These are phyloP conservation scores for Orgyia antiqua DNA, from an alignment of 2,888 invertebrate species.

Conservation along the genomic window DNA sequence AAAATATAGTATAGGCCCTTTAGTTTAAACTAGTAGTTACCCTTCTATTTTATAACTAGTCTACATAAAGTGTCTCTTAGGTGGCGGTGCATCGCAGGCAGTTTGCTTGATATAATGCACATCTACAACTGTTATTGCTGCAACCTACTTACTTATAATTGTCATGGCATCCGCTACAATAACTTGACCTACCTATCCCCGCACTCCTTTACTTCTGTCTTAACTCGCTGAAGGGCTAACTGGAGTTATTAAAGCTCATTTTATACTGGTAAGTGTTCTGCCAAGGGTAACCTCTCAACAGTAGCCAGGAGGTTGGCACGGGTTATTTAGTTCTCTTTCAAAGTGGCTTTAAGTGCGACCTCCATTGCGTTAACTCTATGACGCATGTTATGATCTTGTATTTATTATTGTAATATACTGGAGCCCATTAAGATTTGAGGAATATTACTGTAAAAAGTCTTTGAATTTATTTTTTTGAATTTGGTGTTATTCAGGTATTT, in stretches of 20 bases:
- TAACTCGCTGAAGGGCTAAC: constrained; percentile 7
- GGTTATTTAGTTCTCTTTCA: constrained; percentile 72
- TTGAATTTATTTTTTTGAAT: not conserved
- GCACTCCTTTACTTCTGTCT: constrained; percentile 14
- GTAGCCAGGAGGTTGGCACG: constrained; percentile 66
- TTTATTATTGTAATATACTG: not conserved
- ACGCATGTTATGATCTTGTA: constrained; percentile 12
- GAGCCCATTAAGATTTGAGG: not conserved
- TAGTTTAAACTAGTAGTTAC: no score
- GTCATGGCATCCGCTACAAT: constrained; percentile 52
- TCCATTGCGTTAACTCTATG: constrained; percentile 56
- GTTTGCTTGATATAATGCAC: constrained; percentile 74
- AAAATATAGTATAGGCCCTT: no score
- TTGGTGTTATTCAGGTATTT: no score
- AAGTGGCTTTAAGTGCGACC: constrained; percentile 58
- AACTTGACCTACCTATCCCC: constrained; percentile 33
- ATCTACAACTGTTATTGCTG: constrained; percentile 69
- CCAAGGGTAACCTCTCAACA: constrained; percentile 40
- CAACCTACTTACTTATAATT: constrained; percentile 76
- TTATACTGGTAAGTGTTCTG: constrained; percentile 28
- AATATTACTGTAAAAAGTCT: not conserved
- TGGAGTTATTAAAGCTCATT: constrained; percentile 24
- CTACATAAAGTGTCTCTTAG: constrained; percentile 56
- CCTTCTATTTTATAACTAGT: constrained; percentile 26
- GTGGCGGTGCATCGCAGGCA: constrained; percentile 69